Evolutionary conservation across 2,888 invertebrate genomes (phyloP).

Genomic region (Graphium colonna): DNA sequence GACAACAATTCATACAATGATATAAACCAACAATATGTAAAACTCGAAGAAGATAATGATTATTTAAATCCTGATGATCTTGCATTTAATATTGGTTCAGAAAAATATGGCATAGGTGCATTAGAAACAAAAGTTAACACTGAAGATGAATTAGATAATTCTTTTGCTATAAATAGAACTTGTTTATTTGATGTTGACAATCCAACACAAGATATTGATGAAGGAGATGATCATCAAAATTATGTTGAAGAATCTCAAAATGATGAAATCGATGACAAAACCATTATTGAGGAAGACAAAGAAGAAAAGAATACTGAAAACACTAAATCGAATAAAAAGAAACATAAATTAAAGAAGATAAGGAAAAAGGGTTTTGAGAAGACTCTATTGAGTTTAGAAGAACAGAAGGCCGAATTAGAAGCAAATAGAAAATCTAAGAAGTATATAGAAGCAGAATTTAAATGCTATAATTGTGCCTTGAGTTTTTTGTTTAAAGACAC

Average conservation of each 20-base stretch:
- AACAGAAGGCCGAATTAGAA: constrained; percentile 62
- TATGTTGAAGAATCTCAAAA: constrained; percentile 15
- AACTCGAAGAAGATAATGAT: constrained; percentile 36
- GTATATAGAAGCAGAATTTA: constrained; percentile 61
- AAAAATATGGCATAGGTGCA: not conserved
- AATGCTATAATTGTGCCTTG: constrained; percentile 62
- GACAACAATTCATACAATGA: constrained; percentile 28
- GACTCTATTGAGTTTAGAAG: constrained; percentile 50
- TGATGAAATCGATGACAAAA: constrained; percentile 17
- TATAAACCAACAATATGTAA: constrained; percentile 32
- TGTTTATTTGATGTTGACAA: not conserved
- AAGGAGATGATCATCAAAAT: constrained; percentile 17
- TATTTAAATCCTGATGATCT: constrained; percentile 22
- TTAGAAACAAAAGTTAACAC: not conserved
- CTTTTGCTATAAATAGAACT: not conserved
- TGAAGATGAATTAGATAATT: not conserved
- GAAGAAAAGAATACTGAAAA: constrained; percentile 13
- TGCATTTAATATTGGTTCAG: not conserved
- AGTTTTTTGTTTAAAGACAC: constrained; percentile 67
- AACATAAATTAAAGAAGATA: constrained; percentile 34
- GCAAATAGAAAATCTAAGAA: constrained; percentile 56
- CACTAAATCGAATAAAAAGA: constrained; percentile 20
- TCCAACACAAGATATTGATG: not conserved
- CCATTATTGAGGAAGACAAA: constrained; percentile 24
- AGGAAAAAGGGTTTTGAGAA: constrained; percentile 45